Evolutionary conservation across 2,888 invertebrate genomes (phyloP), one percentile per base, ranked within the genome.

Genomic region (Drosophila falleni): DNA sequence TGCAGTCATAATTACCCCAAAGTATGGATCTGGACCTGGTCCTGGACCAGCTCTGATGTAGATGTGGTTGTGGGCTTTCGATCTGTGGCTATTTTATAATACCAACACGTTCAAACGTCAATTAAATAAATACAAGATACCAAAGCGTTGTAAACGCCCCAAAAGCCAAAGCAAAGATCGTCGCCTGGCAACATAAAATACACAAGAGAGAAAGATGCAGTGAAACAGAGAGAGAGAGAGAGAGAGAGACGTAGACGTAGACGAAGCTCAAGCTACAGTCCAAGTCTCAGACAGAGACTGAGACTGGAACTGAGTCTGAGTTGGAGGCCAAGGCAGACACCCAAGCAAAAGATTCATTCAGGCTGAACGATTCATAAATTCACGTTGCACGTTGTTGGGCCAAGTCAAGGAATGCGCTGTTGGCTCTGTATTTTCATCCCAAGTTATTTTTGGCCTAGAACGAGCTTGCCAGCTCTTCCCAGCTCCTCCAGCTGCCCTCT

Each of bases 51-150:
- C 49, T 47, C 49, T 29, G 60, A 62, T 58, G 60, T 65, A 11
- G 46, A 11, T 47, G 47, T 53, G n/a, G 58, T 26, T 42, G 51
- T 13, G 53, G 46, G 39, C 47, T 62, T 19, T 53, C 46, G 56
- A 37, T 56, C 44, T 56, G 50, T 74, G 89, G 71, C 81, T 87
- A 80, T 84, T 87, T 85, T 85, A 78, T 85, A 85, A 89, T 85
- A 81, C 84, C 84, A 85, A 89, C 84, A 87, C 86, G 89, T 87
- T 78, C 80, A 85, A 85, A 87, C 86, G 86, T 87, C 86, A 87
- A 87, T 87, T 87, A 87, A 87, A 87, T 87, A 87, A 82, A 81
- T 89, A 87, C 89, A 87, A 87, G 86, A 87, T 87, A 85, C 86
- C 86, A 87, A 87, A 85, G 86, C 89, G 88, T 85, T 85, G 85